Evolutionary conservation across 2,888 invertebrate species (phyloP).

Genomic region (Archips xylosteana): DNA sequence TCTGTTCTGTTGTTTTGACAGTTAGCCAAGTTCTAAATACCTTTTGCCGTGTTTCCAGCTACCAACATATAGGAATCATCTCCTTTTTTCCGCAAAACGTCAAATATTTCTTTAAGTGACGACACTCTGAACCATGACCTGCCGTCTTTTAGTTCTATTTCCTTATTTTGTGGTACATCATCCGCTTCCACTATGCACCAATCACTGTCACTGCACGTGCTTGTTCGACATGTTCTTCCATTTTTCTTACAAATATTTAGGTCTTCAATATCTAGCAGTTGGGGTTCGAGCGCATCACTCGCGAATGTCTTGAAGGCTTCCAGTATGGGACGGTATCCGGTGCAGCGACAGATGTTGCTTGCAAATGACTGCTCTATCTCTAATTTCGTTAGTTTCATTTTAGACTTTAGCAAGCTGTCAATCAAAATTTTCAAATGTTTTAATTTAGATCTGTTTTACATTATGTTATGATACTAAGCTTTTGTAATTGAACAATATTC

Average conservation of each 20-base stretch:
- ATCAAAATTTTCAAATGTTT: neutral
- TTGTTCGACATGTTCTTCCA: constrained; percentile 43
- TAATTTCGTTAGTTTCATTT: constrained; percentile 81
- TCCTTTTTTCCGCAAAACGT: constrained; percentile 74
- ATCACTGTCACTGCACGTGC: constrained; percentile 49
- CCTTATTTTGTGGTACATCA: constrained; percentile 58
- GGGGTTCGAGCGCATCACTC: constrained; percentile 75
- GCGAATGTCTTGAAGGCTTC: constrained; percentile 91
- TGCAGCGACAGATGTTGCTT: constrained; percentile 91
- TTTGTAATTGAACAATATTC: neutral
- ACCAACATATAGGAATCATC: constrained; percentile 85
- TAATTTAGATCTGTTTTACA: neutral
- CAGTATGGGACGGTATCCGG: constrained; percentile 91
- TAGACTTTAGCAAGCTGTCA: constrained; percentile 59
- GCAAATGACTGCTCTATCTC: constrained; percentile 90
- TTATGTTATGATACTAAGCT: no score
- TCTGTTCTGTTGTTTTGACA: no score
- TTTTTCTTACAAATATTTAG: constrained; percentile 55
- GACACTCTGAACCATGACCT: constrained; percentile 83
- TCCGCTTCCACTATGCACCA: constrained; percentile 57
- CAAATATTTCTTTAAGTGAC: constrained; percentile 79
- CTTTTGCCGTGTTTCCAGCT: constrained; percentile 90
- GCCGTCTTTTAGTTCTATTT: constrained; percentile 65
- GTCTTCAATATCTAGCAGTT: constrained; percentile 79
- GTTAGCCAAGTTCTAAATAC: constrained; percentile 61